Conservation (phyloP, 1,140 invertebrate genomes). For the Drosophila repletoides region DNA sequence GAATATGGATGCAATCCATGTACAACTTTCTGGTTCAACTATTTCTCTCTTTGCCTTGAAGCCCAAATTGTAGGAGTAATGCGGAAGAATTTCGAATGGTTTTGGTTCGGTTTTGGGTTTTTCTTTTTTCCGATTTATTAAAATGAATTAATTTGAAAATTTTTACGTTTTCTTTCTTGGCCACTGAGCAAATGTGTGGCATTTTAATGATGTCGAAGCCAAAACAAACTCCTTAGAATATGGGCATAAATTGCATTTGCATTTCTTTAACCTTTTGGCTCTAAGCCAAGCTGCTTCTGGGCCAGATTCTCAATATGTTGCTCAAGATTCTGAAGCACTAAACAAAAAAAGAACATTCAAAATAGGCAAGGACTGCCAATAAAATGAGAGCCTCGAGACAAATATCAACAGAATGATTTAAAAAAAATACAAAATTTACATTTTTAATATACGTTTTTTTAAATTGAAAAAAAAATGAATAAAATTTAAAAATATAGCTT, state of each 20-base stretch:
- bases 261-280: conserved; percentile 61
- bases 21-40: conserved; percentile 31
- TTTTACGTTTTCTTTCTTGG: conserved; percentile 38
- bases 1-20: conserved; percentile 39
- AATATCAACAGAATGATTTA: no score
- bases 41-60: conserved; percentile 1
- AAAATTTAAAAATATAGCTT: neutral
- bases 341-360: no score
- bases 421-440: no score
- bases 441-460: no score
- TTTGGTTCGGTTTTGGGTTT: neutral
- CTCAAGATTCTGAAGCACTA: no score
- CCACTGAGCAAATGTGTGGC: conserved; percentile 53
- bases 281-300: neutral
- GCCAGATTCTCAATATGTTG: neutral
- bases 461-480: neutral
- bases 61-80: conserved; percentile 32
- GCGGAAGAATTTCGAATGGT: conserved; percentile 61
- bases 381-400: no score
- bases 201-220: conserved; percentile 76
- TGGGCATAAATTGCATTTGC: conserved; percentile 56
- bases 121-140: conserved; percentile 63
- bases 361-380: no score
- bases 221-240: conserved; percentile 1
- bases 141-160: conserved; percentile 79